Conservation (phyloP, 2,888 invertebrate species). For the Palloptera scutellata region DNA sequence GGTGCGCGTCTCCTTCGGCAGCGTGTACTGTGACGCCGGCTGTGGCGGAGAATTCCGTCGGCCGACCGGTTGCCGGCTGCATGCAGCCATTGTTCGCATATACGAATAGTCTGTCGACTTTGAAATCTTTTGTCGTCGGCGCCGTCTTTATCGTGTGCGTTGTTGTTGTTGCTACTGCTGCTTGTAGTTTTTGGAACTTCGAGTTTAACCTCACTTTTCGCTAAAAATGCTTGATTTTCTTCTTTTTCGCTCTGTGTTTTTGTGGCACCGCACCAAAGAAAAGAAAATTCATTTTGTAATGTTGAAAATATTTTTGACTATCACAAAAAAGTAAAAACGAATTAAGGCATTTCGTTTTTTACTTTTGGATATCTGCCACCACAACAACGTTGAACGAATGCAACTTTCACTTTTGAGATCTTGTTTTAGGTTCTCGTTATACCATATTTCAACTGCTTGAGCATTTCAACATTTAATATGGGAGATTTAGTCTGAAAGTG, state of each 20-base stretch:
- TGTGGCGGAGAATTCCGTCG: neutral
- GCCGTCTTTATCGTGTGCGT: conserved; percentile 6
- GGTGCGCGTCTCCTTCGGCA: neutral
- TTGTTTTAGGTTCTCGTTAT: neutral
- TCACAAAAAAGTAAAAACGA: neutral
- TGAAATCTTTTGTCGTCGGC: neutral
- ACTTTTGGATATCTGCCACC: no score
- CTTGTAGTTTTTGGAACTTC: conserved; percentile 35
- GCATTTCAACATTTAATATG: no score
- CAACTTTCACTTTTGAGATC: neutral
- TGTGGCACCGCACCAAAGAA: conserved; percentile 2
- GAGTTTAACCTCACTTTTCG: conserved; percentile 48
- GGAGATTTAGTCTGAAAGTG: no score
- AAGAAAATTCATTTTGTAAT: neutral
- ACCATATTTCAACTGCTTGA: no score
- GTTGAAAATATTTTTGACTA: neutral
- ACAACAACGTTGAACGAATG: no score
- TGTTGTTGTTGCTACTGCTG: conserved; percentile 14
- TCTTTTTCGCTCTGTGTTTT: neutral
- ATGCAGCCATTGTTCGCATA: neutral
- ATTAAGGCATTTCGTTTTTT: neutral
- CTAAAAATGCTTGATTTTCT: conserved; percentile 17
- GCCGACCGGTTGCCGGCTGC: neutral
- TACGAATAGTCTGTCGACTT: neutral
- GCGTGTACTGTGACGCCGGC: neutral